A percentile compares a stretch with the other conserved stretches of the same genome.
These are phyloP conservation scores for Apodemia duryi DNA, from an alignment of 2,888 invertebrate species.

Conservation along the genomic window DNA sequence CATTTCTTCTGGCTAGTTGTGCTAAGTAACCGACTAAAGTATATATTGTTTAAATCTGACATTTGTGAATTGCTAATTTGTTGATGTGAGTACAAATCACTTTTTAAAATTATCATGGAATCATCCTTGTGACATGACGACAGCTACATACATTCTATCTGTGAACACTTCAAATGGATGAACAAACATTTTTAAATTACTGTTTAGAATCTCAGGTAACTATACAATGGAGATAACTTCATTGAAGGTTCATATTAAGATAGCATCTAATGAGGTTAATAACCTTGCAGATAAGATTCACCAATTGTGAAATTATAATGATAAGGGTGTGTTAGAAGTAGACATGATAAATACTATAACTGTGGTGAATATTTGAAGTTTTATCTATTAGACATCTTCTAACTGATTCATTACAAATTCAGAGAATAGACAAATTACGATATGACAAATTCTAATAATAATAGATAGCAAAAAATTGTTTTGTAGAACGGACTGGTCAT, in stretches of 20 bases:
- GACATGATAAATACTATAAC: neutral
- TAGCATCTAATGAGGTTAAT: slow-evolving; percentile 5
- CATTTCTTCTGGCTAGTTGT: neutral
- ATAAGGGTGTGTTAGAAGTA: neutral
- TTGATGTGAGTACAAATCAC: too few relatives aligned
- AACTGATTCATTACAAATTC: neutral
- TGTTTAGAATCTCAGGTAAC: neutral
- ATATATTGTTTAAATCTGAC: too few relatives aligned
- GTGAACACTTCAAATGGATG: too few relatives aligned
- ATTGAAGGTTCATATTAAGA: neutral
- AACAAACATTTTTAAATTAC: too few relatives aligned
- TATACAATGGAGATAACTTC: neutral
- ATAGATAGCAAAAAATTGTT: too few relatives aligned
- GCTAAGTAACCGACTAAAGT: too few relatives aligned
- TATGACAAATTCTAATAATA: neutral
- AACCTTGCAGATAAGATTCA: slow-evolving; percentile 8
- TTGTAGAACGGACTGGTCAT: too few relatives aligned
- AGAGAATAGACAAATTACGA: neutral
- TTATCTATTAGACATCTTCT: neutral
- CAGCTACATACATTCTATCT: too few relatives aligned
- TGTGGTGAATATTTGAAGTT: neutral
- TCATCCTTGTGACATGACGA: too few relatives aligned
- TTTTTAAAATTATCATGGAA: too few relatives aligned
- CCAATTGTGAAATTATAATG: slow-evolving; percentile 3
- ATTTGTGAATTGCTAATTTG: too few relatives aligned